phyloP scores from a whole-genome alignment of 2,888 invertebrate genomes.

The Bugulina stolonifera region DNA sequence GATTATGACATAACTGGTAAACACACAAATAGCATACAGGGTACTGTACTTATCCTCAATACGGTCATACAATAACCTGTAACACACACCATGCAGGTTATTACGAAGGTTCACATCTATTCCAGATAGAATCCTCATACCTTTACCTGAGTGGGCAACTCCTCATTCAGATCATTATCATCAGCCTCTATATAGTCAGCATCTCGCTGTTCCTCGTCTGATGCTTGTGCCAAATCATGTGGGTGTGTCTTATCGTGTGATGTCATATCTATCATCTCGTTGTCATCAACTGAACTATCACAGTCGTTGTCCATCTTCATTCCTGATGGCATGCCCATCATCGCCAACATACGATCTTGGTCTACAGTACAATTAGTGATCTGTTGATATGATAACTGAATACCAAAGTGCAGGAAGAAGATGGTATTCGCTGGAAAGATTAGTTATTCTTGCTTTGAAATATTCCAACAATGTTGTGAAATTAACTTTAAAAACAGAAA shows the following conservation, averaged over 20 bases:
- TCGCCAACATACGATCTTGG: constrained; percentile 18
- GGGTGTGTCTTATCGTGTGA: neutral
- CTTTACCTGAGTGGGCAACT: constrained; percentile 26
- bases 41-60: too few relatives aligned
- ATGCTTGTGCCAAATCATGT: neutral
- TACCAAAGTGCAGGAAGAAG: too few relatives aligned
- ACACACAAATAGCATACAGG: too few relatives aligned
- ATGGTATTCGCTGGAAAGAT: too few relatives aligned
- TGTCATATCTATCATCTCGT: neutral
- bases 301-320: constrained; percentile 12
- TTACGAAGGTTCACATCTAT: constrained; percentile 23
- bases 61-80: too few relatives aligned
- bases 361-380: too few relatives aligned
- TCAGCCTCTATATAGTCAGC: constrained; percentile 23
- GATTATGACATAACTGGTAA: too few relatives aligned
- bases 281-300: constrained; percentile 1
- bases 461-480: too few relatives aligned
- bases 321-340: constrained; percentile 12
- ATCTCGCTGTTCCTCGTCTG: constrained; percentile 28
- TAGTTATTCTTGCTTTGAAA: too few relatives aligned
- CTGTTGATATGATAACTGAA: too few relatives aligned
- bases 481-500: too few relatives aligned
- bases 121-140: constrained; percentile 5
- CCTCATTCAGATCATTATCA: constrained; percentile 20
- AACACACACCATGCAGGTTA: too few relatives aligned